phyloP scores from a whole-genome alignment of 2,113 vertebrate species.

The Marmota flaviventris region DNA sequence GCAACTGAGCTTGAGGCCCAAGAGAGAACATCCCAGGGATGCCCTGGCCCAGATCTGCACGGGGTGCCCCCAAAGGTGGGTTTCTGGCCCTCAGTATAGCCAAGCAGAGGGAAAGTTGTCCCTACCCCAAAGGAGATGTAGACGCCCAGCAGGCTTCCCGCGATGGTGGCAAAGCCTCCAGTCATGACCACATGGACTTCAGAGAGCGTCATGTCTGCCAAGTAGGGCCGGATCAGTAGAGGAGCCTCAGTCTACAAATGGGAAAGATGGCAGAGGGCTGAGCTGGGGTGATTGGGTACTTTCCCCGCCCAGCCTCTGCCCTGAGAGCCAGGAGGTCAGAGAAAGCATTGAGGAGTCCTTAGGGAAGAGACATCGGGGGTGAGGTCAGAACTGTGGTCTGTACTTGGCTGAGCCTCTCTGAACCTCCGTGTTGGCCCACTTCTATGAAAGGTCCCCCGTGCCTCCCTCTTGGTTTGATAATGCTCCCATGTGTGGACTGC shows the following conservation, averaged over 20 bases:
- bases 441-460: neutral
- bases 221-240: constrained; percentile 94
- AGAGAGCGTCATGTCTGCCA: constrained; percentile 95
- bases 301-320: rapidly evolving
- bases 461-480: neutral
- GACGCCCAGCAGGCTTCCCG: constrained; percentile 96
- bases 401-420: neutral
- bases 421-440: rapidly evolving
- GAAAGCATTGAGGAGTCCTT: neutral
- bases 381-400: neutral
- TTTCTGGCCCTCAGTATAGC: neutral
- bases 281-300: no score
- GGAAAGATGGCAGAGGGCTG: neutral
- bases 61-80: neutral
- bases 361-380: neutral
- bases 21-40: neutral
- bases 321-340: neutral
- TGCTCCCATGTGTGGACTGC: neutral
- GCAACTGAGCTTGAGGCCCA: neutral
- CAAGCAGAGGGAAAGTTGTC: neutral
- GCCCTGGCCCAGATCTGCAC: no score
- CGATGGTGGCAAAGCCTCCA: constrained; percentile 96
- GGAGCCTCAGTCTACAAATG: constrained; percentile 93
- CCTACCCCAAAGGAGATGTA: constrained; percentile 97
- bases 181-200: constrained; percentile 96